Conservation (phyloP, 1,140 invertebrate species). For the Homarus americanus region DNA sequence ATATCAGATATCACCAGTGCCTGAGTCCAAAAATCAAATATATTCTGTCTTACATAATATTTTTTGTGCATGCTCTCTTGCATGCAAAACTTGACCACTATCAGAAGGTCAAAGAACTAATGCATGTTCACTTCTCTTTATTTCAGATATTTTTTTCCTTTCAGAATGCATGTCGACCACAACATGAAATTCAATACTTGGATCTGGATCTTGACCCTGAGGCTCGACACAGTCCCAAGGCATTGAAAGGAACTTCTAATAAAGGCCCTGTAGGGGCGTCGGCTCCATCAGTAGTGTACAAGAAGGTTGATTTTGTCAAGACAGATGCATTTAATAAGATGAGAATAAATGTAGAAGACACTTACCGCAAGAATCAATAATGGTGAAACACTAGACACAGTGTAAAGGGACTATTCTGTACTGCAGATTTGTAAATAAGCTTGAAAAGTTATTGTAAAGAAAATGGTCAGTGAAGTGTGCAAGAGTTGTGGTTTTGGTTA, state of each 20-base stretch:
- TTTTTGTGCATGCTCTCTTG: background rate
- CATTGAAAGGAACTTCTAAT: slow-evolving; percentile 44
- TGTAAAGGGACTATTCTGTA: background rate
- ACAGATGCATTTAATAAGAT: slow-evolving; percentile 93
- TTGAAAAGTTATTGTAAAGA: slow-evolving; percentile 10
- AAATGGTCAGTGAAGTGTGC: background rate
- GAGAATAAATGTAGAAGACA: slow-evolving; percentile 86
- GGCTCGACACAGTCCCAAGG: slow-evolving; percentile 55
- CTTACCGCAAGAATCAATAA: slow-evolving; percentile 66
- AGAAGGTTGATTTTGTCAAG: slow-evolving; percentile 94
- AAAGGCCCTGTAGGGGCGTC: slow-evolving; percentile 25
- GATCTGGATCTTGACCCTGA: slow-evolving; percentile 85
- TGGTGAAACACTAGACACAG: background rate
- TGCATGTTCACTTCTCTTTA: slow-evolving; percentile 7
- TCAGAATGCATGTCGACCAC: slow-evolving; percentile 41
- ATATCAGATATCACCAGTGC: no score
- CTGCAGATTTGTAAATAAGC: background rate
- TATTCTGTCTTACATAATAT: background rate
- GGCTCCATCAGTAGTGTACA: slow-evolving; percentile 83
- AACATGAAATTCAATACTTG: slow-evolving; percentile 84
- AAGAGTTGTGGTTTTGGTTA: background rate
- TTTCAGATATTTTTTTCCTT: slow-evolving; percentile 69
- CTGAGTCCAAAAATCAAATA: no score
- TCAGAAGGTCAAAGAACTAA: background rate
- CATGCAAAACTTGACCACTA: background rate